phyloP scores from a whole-genome alignment of 2,888 invertebrate genomes.

The Callyntrura sp. region DNA sequence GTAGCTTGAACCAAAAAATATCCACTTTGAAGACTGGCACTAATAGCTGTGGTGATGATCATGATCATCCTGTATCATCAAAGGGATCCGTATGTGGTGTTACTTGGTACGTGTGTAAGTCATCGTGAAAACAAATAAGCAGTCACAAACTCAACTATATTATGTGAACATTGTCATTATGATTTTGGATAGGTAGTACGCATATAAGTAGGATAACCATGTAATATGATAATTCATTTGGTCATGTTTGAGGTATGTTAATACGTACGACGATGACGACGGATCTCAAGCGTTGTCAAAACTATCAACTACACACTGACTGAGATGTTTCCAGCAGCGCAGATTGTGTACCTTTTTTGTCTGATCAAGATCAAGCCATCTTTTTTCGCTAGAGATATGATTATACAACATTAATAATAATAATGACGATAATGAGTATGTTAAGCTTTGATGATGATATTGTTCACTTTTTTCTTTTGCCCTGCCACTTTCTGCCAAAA shows the following conservation, averaged over 20 bases:
- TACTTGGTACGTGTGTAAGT: neutral
- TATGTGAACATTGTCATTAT: constrained; percentile 7
- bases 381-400: constrained; percentile 7
- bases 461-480: neutral
- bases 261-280: neutral
- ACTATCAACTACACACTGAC: neutral
- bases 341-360: neutral
- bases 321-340: neutral
- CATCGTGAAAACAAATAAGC: neutral
- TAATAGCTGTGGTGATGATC: constrained; percentile 35
- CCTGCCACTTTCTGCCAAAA: constrained; percentile 17
- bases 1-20: constrained; percentile 61
- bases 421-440: constrained; percentile 8
- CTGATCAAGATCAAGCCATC: constrained; percentile 52
- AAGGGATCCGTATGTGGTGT: constrained; percentile 16
- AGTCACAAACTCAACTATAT: neutral
- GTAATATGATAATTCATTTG: constrained; percentile 9
- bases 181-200: neutral
- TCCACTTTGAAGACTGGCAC: constrained; percentile 42
- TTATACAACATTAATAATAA: constrained; percentile 10
- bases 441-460: neutral
- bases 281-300: neutral
- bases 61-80: constrained; percentile 30
- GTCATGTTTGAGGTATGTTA: neutral
- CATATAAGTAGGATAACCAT: neutral